Evolutionary conservation across 2,888 invertebrate species (phyloP), one percentile per base, ranked within the genome.

Genomic region (Mesorhabditis spiculigera): DNA sequence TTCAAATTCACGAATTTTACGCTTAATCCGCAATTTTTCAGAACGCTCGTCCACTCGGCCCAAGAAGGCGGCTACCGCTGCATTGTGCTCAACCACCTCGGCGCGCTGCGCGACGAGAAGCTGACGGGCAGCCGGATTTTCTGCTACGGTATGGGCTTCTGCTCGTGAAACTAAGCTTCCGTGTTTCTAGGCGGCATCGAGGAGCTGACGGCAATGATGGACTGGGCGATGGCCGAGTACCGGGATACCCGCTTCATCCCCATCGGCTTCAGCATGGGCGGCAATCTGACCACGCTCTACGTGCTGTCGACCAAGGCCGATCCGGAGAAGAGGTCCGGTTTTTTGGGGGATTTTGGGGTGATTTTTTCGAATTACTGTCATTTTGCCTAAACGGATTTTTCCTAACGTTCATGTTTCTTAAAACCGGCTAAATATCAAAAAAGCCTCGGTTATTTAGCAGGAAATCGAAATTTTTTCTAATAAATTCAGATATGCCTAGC

Each of bases 221-320:
- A 90, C 72, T 91, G 91, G 86, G 87, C 94, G 73, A 85, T 90
- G 75, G 90, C 90, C 76, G 90, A 91, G 81, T 92, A 92, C 87
- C 91, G 92, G 4, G 45, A 67, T 42, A 79, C 76, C 10, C 41
- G 63, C 13, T 58, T 94, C 72, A 90, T 95, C 75, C 91, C 92
- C 79, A 91, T 94, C 72, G 95, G 95, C n/a, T 95, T 94, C 88
- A 94, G 94, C 87, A 90, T 95, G 86, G 95, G 95, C 64, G 95
- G 93, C 43, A 95, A 95, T 88, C 89, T 95, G 75, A 91, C 95
- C 63, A 91, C 93, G n/a, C 94, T 94, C 87, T 95, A 94, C 86
- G 89, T 95, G 86, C 94, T 94, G 58, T 93, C 94, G 87, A 86
- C 86, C 58, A 90, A 90, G 28, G 81, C 85, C 70, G 68, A 76